phyloP scores from a whole-genome alignment of 2,113 vertebrate genomes.

The Anser brachyrhynchus region DNA sequence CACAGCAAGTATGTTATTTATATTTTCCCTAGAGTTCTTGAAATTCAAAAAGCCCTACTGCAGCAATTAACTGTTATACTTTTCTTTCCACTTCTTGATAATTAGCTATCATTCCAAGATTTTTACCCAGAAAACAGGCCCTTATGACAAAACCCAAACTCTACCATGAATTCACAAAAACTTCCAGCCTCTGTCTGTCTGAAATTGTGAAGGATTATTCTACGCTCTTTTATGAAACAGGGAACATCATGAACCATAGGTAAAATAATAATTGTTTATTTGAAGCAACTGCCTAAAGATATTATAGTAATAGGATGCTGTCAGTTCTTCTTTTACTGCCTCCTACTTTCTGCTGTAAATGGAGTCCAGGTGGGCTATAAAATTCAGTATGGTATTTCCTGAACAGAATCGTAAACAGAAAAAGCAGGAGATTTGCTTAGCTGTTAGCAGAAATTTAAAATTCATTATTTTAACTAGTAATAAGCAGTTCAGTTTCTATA shows the following conservation, averaged over 20 bases:
- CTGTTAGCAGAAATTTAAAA: not conserved
- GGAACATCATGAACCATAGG: not conserved
- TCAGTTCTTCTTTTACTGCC: not conserved
- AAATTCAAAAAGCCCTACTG: not conserved
- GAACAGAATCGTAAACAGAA: not conserved
- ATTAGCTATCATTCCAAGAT: not conserved
- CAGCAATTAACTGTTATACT: not conserved
- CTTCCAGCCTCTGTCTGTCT: not conserved
- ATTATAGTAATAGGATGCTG: not conserved
- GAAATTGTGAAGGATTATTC: not conserved
- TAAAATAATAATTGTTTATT: conserved; percentile 14
- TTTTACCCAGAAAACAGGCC: not conserved
- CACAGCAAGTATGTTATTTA: not conserved
- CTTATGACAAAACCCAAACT: not conserved
- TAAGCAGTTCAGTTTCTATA: not conserved
- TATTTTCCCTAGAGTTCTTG: not conserved
- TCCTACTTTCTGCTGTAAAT: not conserved
- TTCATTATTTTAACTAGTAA: not conserved
- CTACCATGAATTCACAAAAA: not conserved
- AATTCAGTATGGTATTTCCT: not conserved
- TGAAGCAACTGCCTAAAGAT: not conserved
- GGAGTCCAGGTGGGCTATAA: not conserved
- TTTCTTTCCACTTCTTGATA: not conserved
- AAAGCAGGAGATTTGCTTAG: not conserved
- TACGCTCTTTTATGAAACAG: not conserved